phyloP scores from a whole-genome alignment of 1,140 invertebrate species.

The Choristoneura fumiferana region DNA sequence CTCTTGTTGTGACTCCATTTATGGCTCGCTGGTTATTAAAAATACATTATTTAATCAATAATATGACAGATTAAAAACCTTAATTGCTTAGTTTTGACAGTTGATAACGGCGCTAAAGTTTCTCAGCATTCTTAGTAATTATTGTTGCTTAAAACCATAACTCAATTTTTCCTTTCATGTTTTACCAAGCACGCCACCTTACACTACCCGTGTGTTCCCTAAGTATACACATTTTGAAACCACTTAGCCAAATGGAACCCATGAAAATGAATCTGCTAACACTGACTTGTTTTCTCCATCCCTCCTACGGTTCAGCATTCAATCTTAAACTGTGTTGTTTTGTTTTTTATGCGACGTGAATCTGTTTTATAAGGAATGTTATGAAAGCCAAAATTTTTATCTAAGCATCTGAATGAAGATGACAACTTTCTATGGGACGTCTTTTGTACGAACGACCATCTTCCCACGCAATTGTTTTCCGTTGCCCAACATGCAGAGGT shows the following conservation, averaged over 20 bases:
- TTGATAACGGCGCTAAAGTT: no score
- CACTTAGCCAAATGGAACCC: constrained; percentile 16
- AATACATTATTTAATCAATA: constrained; percentile 1
- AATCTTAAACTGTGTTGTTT: constrained; percentile 4
- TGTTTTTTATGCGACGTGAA: background rate
- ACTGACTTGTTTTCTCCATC: constrained; percentile 6
- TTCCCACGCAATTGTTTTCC: constrained; percentile 58
- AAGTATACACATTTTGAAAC: constrained; percentile 17
- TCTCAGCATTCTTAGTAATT: no score
- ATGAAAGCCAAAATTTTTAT: constrained; percentile 31
- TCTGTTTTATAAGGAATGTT: constrained; percentile 9
- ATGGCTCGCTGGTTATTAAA: background rate
- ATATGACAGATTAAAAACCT: no score
- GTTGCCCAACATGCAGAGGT: constrained; percentile 7
- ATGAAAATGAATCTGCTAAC: constrained; percentile 4
- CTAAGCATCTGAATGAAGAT: constrained; percentile 36
- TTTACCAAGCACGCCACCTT: background rate
- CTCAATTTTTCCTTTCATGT: background rate
- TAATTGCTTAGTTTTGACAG: no score
- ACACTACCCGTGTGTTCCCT: background rate
- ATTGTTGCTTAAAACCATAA: no score
- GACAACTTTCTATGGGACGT: constrained; percentile 51
- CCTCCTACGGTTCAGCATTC: constrained; percentile 2
- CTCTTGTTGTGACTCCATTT: constrained; percentile 31
- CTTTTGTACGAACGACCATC: constrained; percentile 33